A percentile compares a stretch with the other conserved stretches of the same genome.
Evolutionary conservation across 2,888 invertebrate species (phyloP).

Genomic region (Limnephilus marmoratus): DNA sequence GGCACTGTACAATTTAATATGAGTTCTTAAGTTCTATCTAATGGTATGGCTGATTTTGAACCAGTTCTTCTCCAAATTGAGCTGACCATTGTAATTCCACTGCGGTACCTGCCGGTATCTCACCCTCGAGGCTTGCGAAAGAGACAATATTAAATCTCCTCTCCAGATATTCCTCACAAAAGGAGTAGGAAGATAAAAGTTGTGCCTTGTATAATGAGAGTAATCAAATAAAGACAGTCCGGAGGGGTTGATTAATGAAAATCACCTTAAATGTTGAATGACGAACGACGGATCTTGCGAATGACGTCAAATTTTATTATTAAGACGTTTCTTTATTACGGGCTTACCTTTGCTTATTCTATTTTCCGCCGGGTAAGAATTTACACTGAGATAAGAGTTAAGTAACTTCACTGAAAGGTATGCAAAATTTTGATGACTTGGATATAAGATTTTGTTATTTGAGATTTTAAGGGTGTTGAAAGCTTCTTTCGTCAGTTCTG

Average conservation of each 20-base stretch:
- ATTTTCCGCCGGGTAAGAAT: neutral
- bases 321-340: neutral
- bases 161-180: neutral
- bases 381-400: neutral
- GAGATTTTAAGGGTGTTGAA: neutral
- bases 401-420: neutral
- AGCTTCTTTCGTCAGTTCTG: neutral
- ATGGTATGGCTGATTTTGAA: neutral
- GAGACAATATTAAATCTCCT: slow-evolving; percentile 27
- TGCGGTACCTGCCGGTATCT: neutral
- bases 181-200: neutral
- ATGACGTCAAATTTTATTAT: neutral
- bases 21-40: no score
- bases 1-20: no score
- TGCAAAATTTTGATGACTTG: neutral
- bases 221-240: slow-evolving; percentile 12
- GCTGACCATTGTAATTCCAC: neutral
- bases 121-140: neutral
- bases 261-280: neutral
- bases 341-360: neutral
- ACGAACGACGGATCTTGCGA: neutral
- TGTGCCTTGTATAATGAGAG: slow-evolving; percentile 8
- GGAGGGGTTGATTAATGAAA: slow-evolving; percentile 33
- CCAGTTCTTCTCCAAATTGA: neutral
- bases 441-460: neutral